These are phyloP conservation scores for Mormyrops boulengeri DNA, from an alignment of 2,797 vertebrate genomes.

Conservation along the genomic window DNA sequence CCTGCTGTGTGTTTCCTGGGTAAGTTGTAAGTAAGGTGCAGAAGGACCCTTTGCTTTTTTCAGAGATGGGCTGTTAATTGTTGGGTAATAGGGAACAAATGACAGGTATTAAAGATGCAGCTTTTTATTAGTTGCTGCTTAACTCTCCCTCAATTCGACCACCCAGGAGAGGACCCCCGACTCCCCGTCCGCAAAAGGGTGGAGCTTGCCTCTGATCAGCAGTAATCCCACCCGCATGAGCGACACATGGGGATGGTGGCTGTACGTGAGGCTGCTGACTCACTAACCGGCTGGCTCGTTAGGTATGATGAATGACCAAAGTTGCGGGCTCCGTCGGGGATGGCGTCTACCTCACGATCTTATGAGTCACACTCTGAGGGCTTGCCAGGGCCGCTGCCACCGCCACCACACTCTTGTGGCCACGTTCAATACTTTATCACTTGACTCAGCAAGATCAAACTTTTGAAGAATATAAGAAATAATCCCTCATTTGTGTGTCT, in stretches of 20 bases:
- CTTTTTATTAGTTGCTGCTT: neutral
- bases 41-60: neutral
- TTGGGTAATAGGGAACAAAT: neutral
- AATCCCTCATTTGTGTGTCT: neutral
- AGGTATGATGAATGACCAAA: slow-evolving; percentile 45
- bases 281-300: slow-evolving; percentile 47
- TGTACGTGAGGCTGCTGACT: slow-evolving; percentile 5
- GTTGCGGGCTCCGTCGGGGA: slow-evolving; percentile 29
- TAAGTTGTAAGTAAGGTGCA: neutral
- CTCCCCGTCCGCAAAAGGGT: neutral
- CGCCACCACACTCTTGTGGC: neutral
- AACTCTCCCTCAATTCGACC: neutral
- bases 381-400: neutral
- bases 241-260: neutral
- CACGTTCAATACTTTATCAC: neutral
- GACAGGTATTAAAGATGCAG: neutral
- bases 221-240: neutral
- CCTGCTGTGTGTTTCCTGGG: neutral
- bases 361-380: slow-evolving; percentile 23
- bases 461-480: neutral
- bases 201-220: neutral
- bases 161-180: neutral
- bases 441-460: neutral
- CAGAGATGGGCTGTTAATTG: neutral
- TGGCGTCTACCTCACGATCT: slow-evolving; percentile 37